Conservation (phyloP, 2,888 invertebrate species). For the Baccha elongata region DNA sequence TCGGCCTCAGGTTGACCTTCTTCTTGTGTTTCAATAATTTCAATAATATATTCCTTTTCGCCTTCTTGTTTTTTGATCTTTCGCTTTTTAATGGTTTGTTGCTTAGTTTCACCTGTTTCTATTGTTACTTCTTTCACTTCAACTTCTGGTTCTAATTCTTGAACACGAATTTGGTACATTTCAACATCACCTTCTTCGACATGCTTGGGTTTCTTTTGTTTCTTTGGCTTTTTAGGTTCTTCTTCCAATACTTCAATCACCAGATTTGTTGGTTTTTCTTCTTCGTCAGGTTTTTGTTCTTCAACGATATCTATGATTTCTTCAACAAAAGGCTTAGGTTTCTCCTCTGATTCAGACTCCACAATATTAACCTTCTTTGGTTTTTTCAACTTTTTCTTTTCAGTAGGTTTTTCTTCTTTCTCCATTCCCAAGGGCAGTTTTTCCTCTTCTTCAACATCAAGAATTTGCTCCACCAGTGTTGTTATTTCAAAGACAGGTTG, state of each 20-base stretch:
- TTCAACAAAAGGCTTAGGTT: constrained; percentile 73
- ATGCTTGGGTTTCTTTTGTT: constrained; percentile 74
- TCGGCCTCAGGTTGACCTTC: constrained; percentile 82
- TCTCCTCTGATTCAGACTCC: constrained; percentile 83
- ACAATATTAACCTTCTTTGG: constrained; percentile 81
- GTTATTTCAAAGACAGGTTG: constrained; percentile 77
- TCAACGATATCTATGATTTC: constrained; percentile 75
- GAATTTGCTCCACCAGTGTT: constrained; percentile 55
- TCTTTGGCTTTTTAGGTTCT: constrained; percentile 74
- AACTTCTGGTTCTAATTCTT: constrained; percentile 80
- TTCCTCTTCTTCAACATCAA: constrained; percentile 78
- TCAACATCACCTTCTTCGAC: constrained; percentile 57
- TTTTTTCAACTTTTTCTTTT: constrained; percentile 77
- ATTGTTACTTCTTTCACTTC: constrained; percentile 80
- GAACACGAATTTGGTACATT: constrained; percentile 77
- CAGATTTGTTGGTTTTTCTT: constrained; percentile 78
- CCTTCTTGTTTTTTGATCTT: constrained; percentile 82
- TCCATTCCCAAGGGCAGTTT: constrained; percentile 63
- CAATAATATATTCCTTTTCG: constrained; percentile 81
- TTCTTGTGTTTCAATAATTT: constrained; percentile 81
- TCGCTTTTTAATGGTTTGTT: constrained; percentile 79
- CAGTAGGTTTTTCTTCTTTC: constrained; percentile 72
- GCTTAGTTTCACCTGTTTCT: constrained; percentile 78
- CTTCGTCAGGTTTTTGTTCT: constrained; percentile 77
- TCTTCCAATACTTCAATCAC: constrained; percentile 60